A percentile compares a stretch with the other conserved stretches of the same genome.
phyloP scores from a whole-genome alignment of 2,888 invertebrate species.

The Hypomecis punctinalis region DNA sequence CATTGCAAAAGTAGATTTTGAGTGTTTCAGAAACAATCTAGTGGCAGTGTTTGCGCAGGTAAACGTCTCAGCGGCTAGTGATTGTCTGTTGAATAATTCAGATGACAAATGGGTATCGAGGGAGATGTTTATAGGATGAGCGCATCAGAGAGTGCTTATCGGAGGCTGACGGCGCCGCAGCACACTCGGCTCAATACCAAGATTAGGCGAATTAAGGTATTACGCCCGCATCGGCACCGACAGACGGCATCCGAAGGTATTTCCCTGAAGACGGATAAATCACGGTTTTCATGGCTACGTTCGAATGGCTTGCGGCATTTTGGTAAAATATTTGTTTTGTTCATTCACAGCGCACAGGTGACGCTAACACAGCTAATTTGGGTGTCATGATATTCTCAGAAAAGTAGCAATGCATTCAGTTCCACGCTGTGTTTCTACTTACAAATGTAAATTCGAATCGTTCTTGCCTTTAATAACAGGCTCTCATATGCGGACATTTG shows the following conservation, averaged over 20 bases:
- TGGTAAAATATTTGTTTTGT: slow-evolving; percentile 42
- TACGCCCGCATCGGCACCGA: slow-evolving; percentile 69
- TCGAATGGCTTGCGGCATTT: slow-evolving; percentile 39
- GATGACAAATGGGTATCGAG: slow-evolving; percentile 45
- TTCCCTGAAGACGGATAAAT: slow-evolving; percentile 78
- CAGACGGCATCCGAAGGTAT: slow-evolving; percentile 65
- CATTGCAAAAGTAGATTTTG: slow-evolving; percentile 24
- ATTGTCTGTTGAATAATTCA: slow-evolving; percentile 48
- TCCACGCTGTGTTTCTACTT: slow-evolving; percentile 33
- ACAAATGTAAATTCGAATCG: slow-evolving; percentile 42
- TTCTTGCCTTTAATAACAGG: slow-evolving; percentile 39
- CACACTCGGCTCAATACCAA: slow-evolving; percentile 64
- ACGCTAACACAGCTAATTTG: slow-evolving; percentile 36
- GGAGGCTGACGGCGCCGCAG: slow-evolving; percentile 35
- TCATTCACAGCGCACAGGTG: slow-evolving; percentile 35
- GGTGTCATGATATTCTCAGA: slow-evolving; percentile 35
- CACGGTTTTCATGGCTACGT: slow-evolving; percentile 73
- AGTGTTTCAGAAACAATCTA: slow-evolving; percentile 42
- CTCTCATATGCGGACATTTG: slow-evolving; percentile 41
- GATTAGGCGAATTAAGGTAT: slow-evolving; percentile 79
- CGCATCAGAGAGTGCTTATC: slow-evolving; percentile 49
- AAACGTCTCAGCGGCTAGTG: slow-evolving; percentile 35
- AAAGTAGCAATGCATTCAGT: slow-evolving; percentile 34
- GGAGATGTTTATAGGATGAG: slow-evolving; percentile 45
- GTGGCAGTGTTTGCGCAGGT: slow-evolving; percentile 28